Base-by-base conservation (phyloP, 2,797 vertebrate species). In the Brachyrhaphis roseni region DNA sequence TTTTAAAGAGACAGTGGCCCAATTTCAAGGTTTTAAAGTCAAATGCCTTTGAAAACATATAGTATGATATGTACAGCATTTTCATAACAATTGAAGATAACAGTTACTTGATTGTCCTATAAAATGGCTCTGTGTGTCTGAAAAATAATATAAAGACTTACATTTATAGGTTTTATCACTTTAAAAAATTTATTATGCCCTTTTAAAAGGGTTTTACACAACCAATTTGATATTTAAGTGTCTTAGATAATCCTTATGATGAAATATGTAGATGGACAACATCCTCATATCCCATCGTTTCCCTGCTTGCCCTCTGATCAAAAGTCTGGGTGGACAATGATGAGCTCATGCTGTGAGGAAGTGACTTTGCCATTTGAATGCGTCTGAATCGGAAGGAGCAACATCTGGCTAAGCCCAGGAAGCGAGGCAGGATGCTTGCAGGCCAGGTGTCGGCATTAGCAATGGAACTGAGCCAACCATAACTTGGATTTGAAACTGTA, bases 291-390 rank as follows among this genome's bases (percentile, higher is more conserved):
- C 15, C 53, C 26, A 16, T 46, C 16, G 1, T 43, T 26, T 26
- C 5, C 80, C 83, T 51, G 5, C 6, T 55, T 55, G 45, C 70
- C 78, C 83, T 71, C 81, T 71, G 77, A 87, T 92, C 90, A 86
- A 84, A 89, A 87, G 84, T 80, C 89, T 71, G 59, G 83, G 89
- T 81, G 75, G 89, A 88, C 84, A 92, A 86, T 31, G 71, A 74
- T 95, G 92, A 95, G 90, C 92, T 95, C 93, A 94, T 94, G 75
- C 82, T 79, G 77, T 73, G 87, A 90, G 94, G 93, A 94, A 92
- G 89, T 88, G 81, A n/a, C 82, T 91, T 83, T 83, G 81, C 88
- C 75, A 80, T 74, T 45, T 90, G 82, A 88, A 82, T 81, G 36
- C 36, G 26, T 78, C 34, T 83, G 45, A 86, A 75, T 86, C 73